Base-by-base conservation (phyloP, 2,113 vertebrate species). In the Ivindomyrus marchei region DNA sequence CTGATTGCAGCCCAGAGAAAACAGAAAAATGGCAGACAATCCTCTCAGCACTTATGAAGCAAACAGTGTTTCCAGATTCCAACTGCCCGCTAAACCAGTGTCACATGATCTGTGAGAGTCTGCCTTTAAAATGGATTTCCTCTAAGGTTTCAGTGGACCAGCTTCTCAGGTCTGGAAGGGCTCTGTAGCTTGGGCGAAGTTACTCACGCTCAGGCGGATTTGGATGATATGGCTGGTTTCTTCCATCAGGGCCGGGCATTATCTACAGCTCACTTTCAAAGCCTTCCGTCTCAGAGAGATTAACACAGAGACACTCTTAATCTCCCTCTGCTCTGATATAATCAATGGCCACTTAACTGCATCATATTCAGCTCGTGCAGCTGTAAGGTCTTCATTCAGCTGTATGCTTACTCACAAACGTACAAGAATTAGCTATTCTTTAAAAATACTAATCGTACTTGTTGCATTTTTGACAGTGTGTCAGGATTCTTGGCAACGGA, bases 281-380 rank as follows among this genome's bases (percentile, higher is more conserved):
- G 70, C 47, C 74, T 11, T 21, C 31, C 66, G 80, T 83, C 49
- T 89, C 88, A 53, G 27, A 36, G 49, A 89, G 70, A 83, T 83
- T 89, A 80, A 89, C 88, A 83, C 74, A 36, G 46, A 89, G 70
- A 89, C 15, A 53, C 88, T 49, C 49, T 39, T 84, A 56, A 89
- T 83, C 70, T 89, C 74, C 49, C 74, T 77, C 88, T 80, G 88
- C 49, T 53, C 49, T n/a, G 88, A 89, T 53, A 56, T 83, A 39
- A 89, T 83, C 70, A 49, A 89, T 53, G 42, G 88, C 45, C 56
- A 39, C 24, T 83, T 49, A 49, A 83, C 88, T 56, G 9, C 49
- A 80, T 52, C 74, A 39, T 80, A 42, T 53, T 36, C 47, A 53
- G 10, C 46, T 56, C 9, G 3, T 39, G 50, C 27, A 77, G 21